Percentiles rank a stretch among this genome's conserved stretches.
phyloP scores from a whole-genome alignment of 2,888 invertebrate species.

The Sussaba pulchella region DNA sequence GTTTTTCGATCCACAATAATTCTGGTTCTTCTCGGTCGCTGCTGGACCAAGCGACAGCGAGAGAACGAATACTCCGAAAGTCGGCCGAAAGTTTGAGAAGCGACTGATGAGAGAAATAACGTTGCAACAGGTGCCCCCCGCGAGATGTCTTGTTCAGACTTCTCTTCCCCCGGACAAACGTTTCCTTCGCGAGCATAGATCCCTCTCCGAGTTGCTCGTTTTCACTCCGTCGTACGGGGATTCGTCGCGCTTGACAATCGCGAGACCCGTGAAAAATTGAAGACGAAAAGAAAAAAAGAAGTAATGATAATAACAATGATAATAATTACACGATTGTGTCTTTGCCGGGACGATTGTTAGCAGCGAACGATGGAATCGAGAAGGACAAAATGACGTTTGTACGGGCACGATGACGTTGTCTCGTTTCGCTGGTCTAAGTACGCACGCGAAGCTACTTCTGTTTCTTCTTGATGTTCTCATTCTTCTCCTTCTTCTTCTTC shows the following conservation, averaged over 20 bases:
- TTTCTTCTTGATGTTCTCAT: too few relatives aligned
- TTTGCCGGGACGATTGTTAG: constrained; percentile 16
- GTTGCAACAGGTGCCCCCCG: constrained; percentile 36
- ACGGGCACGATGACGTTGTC: constrained; percentile 24
- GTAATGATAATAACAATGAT: neutral
- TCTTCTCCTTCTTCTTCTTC: constrained; percentile 18
- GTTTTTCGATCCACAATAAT: neutral
- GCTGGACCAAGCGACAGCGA: neutral
- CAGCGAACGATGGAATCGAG: neutral
- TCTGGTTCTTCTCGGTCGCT: too few relatives aligned
- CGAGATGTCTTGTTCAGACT: constrained; percentile 1
- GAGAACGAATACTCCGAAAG: neutral
- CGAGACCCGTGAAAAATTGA: neutral
- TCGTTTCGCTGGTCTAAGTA: constrained; percentile 27
- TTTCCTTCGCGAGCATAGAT: neutral
- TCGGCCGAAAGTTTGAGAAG: constrained; percentile 33
- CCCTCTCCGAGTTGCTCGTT: neutral
- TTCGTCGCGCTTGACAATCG: too few relatives aligned
- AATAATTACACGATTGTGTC: constrained; percentile 8
- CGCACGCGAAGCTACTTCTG: constrained; percentile 3
- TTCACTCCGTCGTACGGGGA: too few relatives aligned
- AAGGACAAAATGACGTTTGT: constrained; percentile 11
- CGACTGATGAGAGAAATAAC: constrained; percentile 31
- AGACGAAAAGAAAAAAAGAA: neutral
- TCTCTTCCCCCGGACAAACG: neutral